Conservation (phyloP, 2,888 invertebrate genomes). For the Slavum lentiscoides region DNA sequence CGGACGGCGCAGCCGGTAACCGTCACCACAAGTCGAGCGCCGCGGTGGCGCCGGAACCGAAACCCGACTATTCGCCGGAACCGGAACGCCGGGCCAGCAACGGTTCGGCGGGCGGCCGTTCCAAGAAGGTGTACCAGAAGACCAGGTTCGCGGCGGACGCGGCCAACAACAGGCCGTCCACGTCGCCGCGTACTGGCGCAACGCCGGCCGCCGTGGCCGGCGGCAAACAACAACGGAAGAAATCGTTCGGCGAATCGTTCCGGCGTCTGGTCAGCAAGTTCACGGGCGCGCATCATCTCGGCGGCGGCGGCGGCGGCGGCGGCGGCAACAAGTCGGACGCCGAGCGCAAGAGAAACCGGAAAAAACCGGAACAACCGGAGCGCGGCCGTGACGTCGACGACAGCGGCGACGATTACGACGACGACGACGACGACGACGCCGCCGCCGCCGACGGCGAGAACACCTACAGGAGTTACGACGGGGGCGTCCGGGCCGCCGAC, state of each 20-base stretch:
- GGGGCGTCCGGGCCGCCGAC: constrained; percentile 56
- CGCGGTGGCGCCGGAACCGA: constrained; percentile 55
- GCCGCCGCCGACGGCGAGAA: constrained; percentile 56
- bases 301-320: too few species aligned
- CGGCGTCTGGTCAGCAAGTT: constrained; percentile 81
- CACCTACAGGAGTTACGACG: constrained; percentile 65
- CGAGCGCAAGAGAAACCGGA: constrained; percentile 58
- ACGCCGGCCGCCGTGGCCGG: too few species aligned
- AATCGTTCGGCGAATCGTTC: constrained; percentile 74
- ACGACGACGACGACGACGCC: constrained; percentile 61
- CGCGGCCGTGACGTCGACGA: constrained; percentile 56
- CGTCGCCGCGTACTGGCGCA: constrained; percentile 10
- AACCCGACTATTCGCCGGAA: constrained; percentile 63
- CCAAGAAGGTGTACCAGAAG: constrained; percentile 70
- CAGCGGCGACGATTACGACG: constrained; percentile 60
- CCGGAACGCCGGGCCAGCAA: constrained; percentile 59
- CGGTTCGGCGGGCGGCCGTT: constrained; percentile 64
- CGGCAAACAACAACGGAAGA: constrained; percentile 38
- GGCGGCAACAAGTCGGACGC: constrained; percentile 64
- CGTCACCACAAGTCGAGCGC: too few species aligned
- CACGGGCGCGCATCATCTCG: constrained; percentile 64
- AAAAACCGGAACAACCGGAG: constrained; percentile 59
- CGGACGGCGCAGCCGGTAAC: too few species aligned
- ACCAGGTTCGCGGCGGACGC: constrained; percentile 67
- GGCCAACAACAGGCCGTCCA: background rate